These are phyloP conservation scores for Aldrovandia affinis DNA, from an alignment of 2,797 vertebrate species.

Conservation along the genomic window DNA sequence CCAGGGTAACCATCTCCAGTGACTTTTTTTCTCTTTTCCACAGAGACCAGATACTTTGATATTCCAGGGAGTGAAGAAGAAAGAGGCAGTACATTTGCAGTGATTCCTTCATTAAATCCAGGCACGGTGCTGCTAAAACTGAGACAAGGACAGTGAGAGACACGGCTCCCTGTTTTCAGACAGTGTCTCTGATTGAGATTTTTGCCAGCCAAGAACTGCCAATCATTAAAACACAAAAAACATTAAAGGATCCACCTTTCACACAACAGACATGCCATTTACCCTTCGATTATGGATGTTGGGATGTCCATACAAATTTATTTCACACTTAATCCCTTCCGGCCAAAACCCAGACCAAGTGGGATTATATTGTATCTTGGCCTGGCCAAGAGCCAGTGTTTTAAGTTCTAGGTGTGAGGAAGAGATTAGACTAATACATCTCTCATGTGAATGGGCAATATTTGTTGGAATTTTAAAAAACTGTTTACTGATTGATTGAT, in stretches of 20 bases:
- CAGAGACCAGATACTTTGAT: constrained; percentile 56
- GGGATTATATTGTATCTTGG: background rate
- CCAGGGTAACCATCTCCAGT: constrained; percentile 52
- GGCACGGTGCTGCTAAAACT: background rate
- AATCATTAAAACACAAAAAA: too few relatives aligned
- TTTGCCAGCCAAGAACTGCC: background rate
- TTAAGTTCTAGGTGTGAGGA: background rate
- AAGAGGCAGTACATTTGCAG: constrained; percentile 25
- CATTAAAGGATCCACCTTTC: background rate
- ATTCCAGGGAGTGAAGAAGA: constrained; percentile 48
- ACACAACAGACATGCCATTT: background rate
- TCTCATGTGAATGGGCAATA: background rate
- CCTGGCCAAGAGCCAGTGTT: background rate
- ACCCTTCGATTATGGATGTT: background rate
- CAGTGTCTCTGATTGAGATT: background rate
- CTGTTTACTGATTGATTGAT: background rate
- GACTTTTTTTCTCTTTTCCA: constrained; percentile 41
- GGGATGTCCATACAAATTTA: background rate
- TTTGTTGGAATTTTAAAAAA: background rate
- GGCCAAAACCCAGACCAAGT: background rate
- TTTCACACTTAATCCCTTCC: background rate
- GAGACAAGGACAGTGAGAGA: constrained; percentile 29
- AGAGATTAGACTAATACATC: background rate
- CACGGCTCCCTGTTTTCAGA: background rate
- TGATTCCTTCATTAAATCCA: constrained; percentile 22